Evolutionary conservation across 2,113 vertebrate genomes (phyloP).

Genomic region (Pelecanus crispus): DNA sequence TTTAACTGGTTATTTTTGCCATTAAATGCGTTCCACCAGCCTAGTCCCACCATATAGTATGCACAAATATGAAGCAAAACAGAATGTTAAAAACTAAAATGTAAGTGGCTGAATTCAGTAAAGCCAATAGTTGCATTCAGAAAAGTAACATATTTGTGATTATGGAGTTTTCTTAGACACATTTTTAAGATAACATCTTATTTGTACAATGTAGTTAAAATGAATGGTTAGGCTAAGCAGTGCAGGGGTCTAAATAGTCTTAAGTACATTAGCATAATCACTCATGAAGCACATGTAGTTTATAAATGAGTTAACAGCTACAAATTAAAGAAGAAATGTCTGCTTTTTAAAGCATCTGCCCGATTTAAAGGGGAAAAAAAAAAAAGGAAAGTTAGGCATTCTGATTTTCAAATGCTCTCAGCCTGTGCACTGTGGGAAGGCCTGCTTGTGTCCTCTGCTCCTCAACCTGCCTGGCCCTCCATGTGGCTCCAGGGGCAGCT

Average conservation of each 20-base stretch:
- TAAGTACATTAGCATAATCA: slow-evolving; percentile 48
- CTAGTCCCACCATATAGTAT: not conserved
- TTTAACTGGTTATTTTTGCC: not conserved
- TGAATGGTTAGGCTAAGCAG: slow-evolving; percentile 31
- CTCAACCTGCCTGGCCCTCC: not conserved
- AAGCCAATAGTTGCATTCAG: slow-evolving; percentile 7
- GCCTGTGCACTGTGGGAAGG: not conserved
- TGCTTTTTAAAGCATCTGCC: slow-evolving; percentile 23
- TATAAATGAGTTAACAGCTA: slow-evolving; percentile 53
- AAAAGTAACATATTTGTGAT: slow-evolving; percentile 42
- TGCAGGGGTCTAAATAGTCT: slow-evolving; percentile 37
- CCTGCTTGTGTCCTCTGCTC: not conserved
- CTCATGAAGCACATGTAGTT: not conserved
- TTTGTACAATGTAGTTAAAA: slow-evolving; percentile 52
- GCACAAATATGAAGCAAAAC: not conserved
- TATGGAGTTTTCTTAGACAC: slow-evolving; percentile 43
- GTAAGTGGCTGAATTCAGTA: slow-evolving; percentile 23
- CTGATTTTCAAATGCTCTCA: not conserved
- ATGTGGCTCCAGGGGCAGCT: not conserved
- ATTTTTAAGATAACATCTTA: slow-evolving; percentile 62
- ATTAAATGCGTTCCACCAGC: not conserved
- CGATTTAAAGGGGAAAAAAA: not conserved
- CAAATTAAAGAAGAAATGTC: slow-evolving; percentile 28
- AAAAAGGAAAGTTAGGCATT: not conserved
- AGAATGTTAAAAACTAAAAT: not conserved